Conservation (phyloP, 2,113 vertebrate species). For the Psammodynastes pulverulentus region DNA sequence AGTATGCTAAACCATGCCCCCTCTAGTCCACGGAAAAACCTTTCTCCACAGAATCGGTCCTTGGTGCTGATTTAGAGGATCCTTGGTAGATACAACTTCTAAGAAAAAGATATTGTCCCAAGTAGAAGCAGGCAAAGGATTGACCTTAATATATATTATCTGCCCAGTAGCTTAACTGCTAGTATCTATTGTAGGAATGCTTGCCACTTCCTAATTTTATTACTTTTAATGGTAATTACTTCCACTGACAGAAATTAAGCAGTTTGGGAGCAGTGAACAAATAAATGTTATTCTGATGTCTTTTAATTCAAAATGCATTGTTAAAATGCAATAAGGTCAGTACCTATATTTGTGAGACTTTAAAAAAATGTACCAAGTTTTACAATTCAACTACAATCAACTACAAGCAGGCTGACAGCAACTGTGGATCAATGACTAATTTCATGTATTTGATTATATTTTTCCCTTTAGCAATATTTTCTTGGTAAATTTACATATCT, state of each 20-base stretch:
- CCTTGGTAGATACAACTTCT: not conserved
- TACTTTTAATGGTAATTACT: not conserved
- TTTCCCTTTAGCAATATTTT: not conserved
- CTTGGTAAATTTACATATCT: not conserved
- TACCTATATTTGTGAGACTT: not conserved
- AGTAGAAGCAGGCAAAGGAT: not conserved
- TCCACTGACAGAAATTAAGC: not conserved
- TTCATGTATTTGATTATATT: not conserved
- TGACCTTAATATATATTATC: not conserved
- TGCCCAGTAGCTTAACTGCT: not conserved
- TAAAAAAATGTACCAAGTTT: not conserved
- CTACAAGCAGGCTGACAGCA: not conserved
- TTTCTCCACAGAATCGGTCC: no score
- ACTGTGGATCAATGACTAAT: not conserved
- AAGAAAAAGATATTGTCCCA: not conserved
- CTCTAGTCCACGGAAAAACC: no score
- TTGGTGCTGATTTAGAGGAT: not conserved
- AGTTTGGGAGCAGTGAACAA: not conserved
- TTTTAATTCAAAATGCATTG: not conserved
- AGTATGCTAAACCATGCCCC: no score
- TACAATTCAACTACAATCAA: not conserved
- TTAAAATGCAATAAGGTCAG: not conserved
- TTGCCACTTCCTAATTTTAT: not conserved
- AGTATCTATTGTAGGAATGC: not conserved
- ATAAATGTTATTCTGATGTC: not conserved